Base-by-base conservation (phyloP, 92 coral and sea anemone genomes). In the Muricea muricata region DNA sequence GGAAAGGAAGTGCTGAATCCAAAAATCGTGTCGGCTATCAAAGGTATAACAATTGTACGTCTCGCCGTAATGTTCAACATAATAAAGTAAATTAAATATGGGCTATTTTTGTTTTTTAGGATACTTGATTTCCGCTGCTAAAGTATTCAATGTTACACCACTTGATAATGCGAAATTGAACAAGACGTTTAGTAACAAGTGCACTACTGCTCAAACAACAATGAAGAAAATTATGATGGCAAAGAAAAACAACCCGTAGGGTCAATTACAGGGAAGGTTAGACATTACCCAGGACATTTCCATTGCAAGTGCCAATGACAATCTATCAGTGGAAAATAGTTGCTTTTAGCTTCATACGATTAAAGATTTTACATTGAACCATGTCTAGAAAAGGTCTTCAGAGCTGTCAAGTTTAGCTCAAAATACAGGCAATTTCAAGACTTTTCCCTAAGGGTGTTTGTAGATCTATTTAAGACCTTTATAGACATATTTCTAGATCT, bases 1-100 rank as follows among this genome's bases (percentile, higher is more conserved):
- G 85, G 35, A 18, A 80, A 80, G 26, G 52, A 65, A 37, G 85
- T 80, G 28, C 41, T 80, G 75, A 73, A 65, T 33, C 85, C 67
- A 61, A 80, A 29, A 11, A 80, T 63, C 21, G 48, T 67, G 65
- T 42, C 54, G 25, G 86, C 86, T 17, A 67, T 46, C 25, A 69
- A 46, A 15, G 66, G 79, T 69, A 67, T 65, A 75, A 81, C 24
- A 37, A 40, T 31, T 34, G 33, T 67, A 23, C 39, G 57, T 58
- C 1, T 58, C 8, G 11, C 21, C 10, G 5, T 11, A 58, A 23
- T 3, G 34, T 18, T 58, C 11, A 23, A 58, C 5, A 58, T 24
- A 11, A 18, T 24, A 7, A 58, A 24, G 29, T 58, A 58, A 23
- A 58, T 23, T 58, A 18, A 58, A 29, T 58, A 58, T 1, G 8